Conservation (phyloP, 2,113 vertebrate genomes). For the Macroglossus sobrinus region DNA sequence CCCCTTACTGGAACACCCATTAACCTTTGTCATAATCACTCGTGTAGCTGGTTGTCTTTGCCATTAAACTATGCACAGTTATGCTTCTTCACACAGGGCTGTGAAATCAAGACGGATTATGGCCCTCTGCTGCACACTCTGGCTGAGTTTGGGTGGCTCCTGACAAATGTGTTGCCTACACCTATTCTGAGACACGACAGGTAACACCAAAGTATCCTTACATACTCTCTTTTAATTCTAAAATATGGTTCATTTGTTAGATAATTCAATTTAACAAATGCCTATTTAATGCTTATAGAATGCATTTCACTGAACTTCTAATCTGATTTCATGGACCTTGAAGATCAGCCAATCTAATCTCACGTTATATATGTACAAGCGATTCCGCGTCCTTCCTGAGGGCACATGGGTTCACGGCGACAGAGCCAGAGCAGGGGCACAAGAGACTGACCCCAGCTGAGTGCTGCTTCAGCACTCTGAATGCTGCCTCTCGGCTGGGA, state of each 20-base stretch:
- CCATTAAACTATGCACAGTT: not conserved
- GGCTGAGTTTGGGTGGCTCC: constrained; percentile 97
- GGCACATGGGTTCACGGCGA: not conserved
- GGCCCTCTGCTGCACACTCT: constrained; percentile 95
- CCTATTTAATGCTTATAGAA: not conserved
- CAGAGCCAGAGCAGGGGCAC: not conserved
- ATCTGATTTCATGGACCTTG: not conserved
- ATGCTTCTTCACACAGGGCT: constrained; percentile 85
- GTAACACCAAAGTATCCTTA: constrained; percentile 74
- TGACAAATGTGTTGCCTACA: constrained; percentile 95
- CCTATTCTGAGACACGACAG: constrained; percentile 95
- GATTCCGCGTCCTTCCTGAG: not conserved
- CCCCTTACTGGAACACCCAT: not conserved
- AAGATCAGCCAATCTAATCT: not conserved
- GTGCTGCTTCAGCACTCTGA: not conserved
- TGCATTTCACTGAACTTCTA: not conserved
- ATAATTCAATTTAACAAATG: not conserved
- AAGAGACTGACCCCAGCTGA: not conserved
- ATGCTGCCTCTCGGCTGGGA: not conserved
- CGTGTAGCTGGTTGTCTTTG: not conserved
- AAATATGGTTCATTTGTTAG: not conserved
- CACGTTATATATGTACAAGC: not conserved
- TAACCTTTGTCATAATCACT: not conserved
- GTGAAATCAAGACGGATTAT: constrained; percentile 95
- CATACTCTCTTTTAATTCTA: not conserved